Evolutionary conservation across 2,888 invertebrate genomes (phyloP).

Genomic region (Opisthograptis luteolata): DNA sequence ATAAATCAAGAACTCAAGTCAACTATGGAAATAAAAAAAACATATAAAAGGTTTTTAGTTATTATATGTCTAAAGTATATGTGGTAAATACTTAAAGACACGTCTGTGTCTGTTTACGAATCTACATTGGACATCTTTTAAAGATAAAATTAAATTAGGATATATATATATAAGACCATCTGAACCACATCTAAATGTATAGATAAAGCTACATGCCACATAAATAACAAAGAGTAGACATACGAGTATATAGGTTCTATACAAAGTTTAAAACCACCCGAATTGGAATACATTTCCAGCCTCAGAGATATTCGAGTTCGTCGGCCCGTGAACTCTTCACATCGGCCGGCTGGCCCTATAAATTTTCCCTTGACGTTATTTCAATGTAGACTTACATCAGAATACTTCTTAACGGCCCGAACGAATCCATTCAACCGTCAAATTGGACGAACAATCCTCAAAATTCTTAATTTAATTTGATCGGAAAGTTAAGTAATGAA

Average conservation of each 20-base stretch:
- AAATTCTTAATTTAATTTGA: conserved; percentile 75
- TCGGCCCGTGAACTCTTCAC: conserved; percentile 64
- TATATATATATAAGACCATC: too few species aligned
- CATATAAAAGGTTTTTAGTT: too few species aligned
- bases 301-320: conserved; percentile 56
- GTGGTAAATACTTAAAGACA: too few species aligned
- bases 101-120: too few species aligned
- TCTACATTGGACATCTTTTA: too few species aligned
- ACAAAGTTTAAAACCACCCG: background rate
- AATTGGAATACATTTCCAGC: conserved; percentile 19
- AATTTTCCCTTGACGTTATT: conserved; percentile 70
- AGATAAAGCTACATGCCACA: too few species aligned
- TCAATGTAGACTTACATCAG: conserved; percentile 73
- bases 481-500: conserved; percentile 76
- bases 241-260: background rate
- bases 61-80: too few species aligned
- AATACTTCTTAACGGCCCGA: conserved; percentile 74
- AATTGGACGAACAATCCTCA: conserved; percentile 75
- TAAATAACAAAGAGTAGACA: background rate
- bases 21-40: too few species aligned
- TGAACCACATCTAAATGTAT: too few species aligned
- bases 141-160: too few species aligned
- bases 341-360: conserved; percentile 59
- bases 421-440: conserved; percentile 75
- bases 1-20: too few species aligned